Conservation (phyloP, 1,140 invertebrate species). For the Gonioctena quinquepunctata region DNA sequence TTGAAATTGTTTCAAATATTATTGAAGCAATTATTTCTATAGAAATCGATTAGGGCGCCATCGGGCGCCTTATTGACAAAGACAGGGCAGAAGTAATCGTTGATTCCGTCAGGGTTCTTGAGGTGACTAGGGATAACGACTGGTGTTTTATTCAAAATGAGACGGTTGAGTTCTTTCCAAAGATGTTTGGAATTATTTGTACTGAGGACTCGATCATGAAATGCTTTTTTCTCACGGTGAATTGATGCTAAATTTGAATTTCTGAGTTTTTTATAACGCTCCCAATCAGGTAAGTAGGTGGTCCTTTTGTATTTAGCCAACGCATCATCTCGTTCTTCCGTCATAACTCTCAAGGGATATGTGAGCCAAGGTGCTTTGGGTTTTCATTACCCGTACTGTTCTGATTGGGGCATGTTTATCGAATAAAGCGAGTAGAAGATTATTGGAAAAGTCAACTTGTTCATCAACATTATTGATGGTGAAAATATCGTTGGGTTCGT, state of each 20-base stretch:
- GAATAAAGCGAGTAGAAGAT: too few relatives aligned
- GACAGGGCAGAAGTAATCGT: constrained; percentile 2
- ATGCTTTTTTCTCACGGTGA: too few relatives aligned
- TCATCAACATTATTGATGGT: too few relatives aligned
- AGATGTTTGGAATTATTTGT: constrained; percentile 2
- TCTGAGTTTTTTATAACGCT: constrained; percentile 13
- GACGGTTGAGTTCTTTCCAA: neutral
- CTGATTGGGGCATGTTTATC: too few relatives aligned
- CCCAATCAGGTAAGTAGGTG: constrained; percentile 6
- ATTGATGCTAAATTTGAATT: neutral
- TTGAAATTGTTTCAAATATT: too few relatives aligned
- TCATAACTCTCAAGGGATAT: constrained; percentile 12
- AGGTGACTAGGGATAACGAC: neutral
- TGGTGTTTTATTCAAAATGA: too few relatives aligned
- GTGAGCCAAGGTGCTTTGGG: constrained; percentile 15
- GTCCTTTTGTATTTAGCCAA: constrained; percentile 6
- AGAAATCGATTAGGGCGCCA: too few relatives aligned
- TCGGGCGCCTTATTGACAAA: too few relatives aligned
- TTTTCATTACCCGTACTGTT: too few relatives aligned
- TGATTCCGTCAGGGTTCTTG: neutral
- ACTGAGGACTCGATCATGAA: neutral
- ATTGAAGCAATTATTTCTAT: too few relatives aligned
- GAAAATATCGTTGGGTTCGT: too few relatives aligned
- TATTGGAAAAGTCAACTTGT: too few relatives aligned
- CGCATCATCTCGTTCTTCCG: constrained; percentile 10